A percentile compares a stretch with the other conserved stretches of the same genome.
phyloP scores from a whole-genome alignment of 2,113 vertebrate genomes.

The Mesocricetus auratus region DNA sequence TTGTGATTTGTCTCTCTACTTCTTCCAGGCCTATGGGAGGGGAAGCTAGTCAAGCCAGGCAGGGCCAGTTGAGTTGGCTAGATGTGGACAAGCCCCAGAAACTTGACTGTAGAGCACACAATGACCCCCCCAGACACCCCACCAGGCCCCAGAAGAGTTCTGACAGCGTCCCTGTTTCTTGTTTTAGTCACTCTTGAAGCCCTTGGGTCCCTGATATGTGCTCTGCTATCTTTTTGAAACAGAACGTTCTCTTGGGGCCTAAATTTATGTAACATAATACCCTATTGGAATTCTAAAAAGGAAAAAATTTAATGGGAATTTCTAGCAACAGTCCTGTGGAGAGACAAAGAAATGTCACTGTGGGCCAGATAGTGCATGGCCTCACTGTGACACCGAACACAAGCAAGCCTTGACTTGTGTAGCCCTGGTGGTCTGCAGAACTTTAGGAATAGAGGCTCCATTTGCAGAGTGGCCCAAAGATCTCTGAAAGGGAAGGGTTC shows the following conservation, averaged over 20 bases:
- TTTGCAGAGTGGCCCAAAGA: too few relatives aligned
- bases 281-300: neutral
- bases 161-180: conserved; percentile 18
- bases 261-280: conserved; percentile 44
- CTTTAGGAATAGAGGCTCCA: neutral
- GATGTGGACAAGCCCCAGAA: neutral
- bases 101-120: neutral
- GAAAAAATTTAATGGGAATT: neutral
- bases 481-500: neutral
- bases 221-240: conserved; percentile 33
- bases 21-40: neutral
- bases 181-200: neutral
- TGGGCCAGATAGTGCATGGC: neutral
- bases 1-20: neutral
- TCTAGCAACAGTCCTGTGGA: conserved; percentile 16
- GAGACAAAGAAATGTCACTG: neutral
- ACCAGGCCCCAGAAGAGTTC: neutral
- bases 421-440: neutral
- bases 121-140: neutral
- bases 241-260: conserved; percentile 61
- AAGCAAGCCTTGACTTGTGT: neutral
- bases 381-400: neutral
- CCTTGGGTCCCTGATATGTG: conserved; percentile 23
- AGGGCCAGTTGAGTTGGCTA: neutral
- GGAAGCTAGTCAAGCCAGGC: neutral